phyloP scores from a whole-genome alignment of 53 echinoderm and acorn worm genomes.

The Holothuria leucospilota region DNA sequence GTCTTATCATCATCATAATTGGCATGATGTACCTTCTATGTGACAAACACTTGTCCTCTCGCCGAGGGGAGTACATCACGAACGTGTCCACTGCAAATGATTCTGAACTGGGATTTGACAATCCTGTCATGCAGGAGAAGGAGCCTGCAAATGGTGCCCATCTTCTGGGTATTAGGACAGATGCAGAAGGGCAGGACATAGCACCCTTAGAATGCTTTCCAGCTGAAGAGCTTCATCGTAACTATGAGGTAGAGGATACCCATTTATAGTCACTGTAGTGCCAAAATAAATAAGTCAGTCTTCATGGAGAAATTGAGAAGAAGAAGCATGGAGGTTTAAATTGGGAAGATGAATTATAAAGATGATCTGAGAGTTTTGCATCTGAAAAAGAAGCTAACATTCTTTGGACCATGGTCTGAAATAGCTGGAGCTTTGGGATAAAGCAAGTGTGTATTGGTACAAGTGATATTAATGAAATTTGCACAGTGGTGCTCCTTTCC shows the following conservation, averaged over 20 bases:
- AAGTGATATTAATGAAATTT: no score
- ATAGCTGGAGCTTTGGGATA: no score
- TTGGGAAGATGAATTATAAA: no score
- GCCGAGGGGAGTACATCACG: constrained; percentile 88
- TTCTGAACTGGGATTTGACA: constrained; percentile 80
- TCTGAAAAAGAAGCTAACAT: no score
- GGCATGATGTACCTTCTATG: constrained; percentile 93
- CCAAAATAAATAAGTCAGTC: no score
- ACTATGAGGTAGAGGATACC: constrained; percentile 93
- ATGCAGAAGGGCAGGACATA: constrained; percentile 69
- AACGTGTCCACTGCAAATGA: constrained; percentile 61
- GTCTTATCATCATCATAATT: constrained; percentile 82
- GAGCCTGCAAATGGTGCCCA: constrained; percentile 70
- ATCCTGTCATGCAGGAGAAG: constrained; percentile 84
- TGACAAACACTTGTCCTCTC: constrained; percentile 60
- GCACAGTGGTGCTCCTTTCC: no score
- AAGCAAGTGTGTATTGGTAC: no score
- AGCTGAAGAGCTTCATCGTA: constrained; percentile 73
- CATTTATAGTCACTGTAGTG: constrained; percentile 68
- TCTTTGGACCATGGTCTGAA: no score
- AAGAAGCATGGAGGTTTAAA: not conserved
- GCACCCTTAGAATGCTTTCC: constrained; percentile 82
- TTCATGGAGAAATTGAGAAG: not conserved
- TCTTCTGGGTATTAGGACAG: constrained; percentile 60
- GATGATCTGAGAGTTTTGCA: no score